Percentiles rank a stretch among this genome's conserved stretches.
These are phyloP conservation scores for Parnassius orleans DNA, from an alignment of 2,888 invertebrate genomes.

Conservation along the genomic window DNA sequence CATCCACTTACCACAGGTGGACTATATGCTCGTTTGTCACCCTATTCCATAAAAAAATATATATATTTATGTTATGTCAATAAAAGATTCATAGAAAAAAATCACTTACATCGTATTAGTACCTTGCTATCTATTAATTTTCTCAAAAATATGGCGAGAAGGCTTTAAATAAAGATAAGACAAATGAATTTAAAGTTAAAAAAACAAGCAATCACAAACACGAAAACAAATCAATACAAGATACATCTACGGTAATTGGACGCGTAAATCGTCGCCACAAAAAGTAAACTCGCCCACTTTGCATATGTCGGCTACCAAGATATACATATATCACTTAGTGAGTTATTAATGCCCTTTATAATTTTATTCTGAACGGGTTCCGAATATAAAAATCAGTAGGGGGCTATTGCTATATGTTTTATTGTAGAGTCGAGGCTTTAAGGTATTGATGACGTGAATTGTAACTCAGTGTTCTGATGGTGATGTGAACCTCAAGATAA, in stretches of 20 bases:
- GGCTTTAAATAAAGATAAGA: not conserved
- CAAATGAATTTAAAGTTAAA: conserved; percentile 1
- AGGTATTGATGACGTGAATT: conserved; percentile 52
- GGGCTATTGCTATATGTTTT: conserved; percentile 59
- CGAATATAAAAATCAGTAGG: conserved; percentile 76
- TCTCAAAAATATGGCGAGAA: too few species aligned
- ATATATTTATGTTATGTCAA: too few species aligned
- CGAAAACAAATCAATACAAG: conserved; percentile 26
- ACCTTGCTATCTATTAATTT: too few species aligned
- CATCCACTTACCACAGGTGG: too few species aligned
- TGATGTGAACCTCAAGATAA: too few species aligned
- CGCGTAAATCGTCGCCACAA: conserved; percentile 48
- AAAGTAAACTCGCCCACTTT: conserved; percentile 41
- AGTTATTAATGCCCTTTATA: conserved; percentile 70
- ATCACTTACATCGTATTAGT: too few species aligned
- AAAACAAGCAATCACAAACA: not conserved
- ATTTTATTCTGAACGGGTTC: conserved; percentile 70
- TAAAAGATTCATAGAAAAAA: too few species aligned
- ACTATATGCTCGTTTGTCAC: too few species aligned
- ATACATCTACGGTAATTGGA: conserved; percentile 44
- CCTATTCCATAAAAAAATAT: too few species aligned
- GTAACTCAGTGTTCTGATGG: conserved; percentile 36
- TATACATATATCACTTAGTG: conserved; percentile 64
- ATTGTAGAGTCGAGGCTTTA: conserved; percentile 49
- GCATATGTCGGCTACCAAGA: conserved; percentile 55